Base-by-base conservation (phyloP, 2,113 vertebrate genomes). In the Oryzias javanicus region DNA sequence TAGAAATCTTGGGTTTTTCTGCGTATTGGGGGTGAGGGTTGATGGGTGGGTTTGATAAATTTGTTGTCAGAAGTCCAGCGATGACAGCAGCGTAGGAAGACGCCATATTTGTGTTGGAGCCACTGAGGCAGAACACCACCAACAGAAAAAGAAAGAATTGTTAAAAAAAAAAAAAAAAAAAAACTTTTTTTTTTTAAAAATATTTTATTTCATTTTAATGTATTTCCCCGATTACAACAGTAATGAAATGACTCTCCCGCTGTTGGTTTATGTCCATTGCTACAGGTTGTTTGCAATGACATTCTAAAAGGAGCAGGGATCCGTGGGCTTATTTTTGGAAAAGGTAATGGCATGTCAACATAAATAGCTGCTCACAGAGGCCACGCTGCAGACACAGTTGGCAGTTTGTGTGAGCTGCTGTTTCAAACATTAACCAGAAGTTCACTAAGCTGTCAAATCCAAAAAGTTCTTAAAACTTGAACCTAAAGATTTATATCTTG, bases 51-150 rank as follows among this genome's bases (percentile, higher is more conserved):
- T 51, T 65, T 64, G 41, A 42, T 0, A 5, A 60, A 41, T 14
- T 70, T 18, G 60, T 5, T 29, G 83, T 4, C 12, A 71, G 14
- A 1, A 88, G 78, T 20, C 80, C 78, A n/a, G 86, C 83, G 64
- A 90, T 84, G 12, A 83, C 79, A 14, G 87, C 80, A 10, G 84
- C 85, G 13, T 90, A 90, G 1, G 86, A 76, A 20, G 88, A 89
- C 1, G 87, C 86, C 89, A 90, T 90, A 71, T 63, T 76, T 45
- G 48, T 42, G 57, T 54, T 58, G 49, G 44, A 58, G 24, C 52
- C 40, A 24, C 20, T 54, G 55, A 29, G 59, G 45, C 22, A 10
- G 35, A 63, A 65, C 51, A 29, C 49, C 55, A 73, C 49, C 41
- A 24, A 25, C 17, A 25, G 25, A 5, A 55, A 27, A 19, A n/a